Base-by-base conservation (phyloP, 2,888 invertebrate species). In the Endomychus coccineus region DNA sequence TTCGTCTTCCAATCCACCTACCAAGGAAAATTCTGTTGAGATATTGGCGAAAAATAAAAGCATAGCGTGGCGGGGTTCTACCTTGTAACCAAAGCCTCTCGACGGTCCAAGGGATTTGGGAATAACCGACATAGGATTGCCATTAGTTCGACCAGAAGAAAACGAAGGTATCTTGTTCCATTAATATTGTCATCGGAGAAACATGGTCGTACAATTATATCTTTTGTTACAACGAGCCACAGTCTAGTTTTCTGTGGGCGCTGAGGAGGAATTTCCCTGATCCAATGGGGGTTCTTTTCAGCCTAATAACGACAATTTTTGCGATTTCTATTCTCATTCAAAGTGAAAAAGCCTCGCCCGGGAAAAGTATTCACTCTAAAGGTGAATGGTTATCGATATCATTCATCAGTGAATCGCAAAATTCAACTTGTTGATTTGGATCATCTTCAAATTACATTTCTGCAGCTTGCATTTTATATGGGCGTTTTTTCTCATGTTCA, bases 41-140 rank as follows among this genome's bases (percentile, higher is more conserved):
- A 16, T 31, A 39, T 10, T 36, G 14, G 6, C 29, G 14, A 15
- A 39, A 29, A n/a, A 16, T 14, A 22, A 29, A 2, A 23, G 28
- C 24, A 21, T 22, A 38, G 16, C 39, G 40, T 21, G 36, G 30
- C 7, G 36, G 40, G 36, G n/a, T 14, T 32, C 36, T 22, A 39
- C 40, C 16, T 39, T 16, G 41, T 14, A 38, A 39, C 39, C 39
- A 41, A 9, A 41, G 12, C 23, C 25, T 31, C 15, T 27, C 28
- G 27, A 28, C 16, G 16, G 27, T 34, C 17, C 23, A 31, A 11
- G 11, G 32, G 30, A 35, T 34, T 35, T 35, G 31, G 16, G 9
- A 22, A 31, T 31, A 31, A 13, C 10, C 22, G 32, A 17, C 22
- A 22, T 31, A 31, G 32, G 22, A 22, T 22, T 31, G 34, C 13